These are phyloP conservation scores for Notothenia coriiceps DNA, from an alignment of 2,113 vertebrate genomes.

Conservation along the genomic window DNA sequence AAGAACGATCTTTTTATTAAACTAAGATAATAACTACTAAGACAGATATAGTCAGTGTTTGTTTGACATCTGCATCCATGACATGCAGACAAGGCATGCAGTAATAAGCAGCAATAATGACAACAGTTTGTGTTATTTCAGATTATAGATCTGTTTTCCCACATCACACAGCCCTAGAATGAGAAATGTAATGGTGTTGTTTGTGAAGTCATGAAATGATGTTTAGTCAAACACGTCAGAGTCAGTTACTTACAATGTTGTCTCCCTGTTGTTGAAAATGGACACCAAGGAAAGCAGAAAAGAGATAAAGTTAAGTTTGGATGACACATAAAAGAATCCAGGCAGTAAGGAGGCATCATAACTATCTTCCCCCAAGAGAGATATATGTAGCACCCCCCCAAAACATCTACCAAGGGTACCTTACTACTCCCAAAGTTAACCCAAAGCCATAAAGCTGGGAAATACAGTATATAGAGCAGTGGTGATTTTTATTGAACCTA, in stretches of 20 bases:
- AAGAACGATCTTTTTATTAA: not conserved
- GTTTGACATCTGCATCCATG: not conserved
- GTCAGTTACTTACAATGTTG: conserved; percentile 75
- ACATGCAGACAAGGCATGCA: not conserved
- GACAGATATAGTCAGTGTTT: too few relatives aligned
- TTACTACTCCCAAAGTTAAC: not conserved
- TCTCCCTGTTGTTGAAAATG: conserved; percentile 67
- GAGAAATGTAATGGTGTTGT: not conserved
- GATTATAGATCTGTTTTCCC: not conserved
- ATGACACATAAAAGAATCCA: conserved; percentile 11
- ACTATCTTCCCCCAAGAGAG: not conserved
- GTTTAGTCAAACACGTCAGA: not conserved
- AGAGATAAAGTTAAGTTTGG: conserved; percentile 51
- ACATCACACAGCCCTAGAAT: not conserved
- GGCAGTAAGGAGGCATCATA: not conserved
- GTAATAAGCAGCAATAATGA: not conserved
- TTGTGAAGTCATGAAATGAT: not conserved
- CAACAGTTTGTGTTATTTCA: not conserved
- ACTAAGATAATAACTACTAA: not conserved
- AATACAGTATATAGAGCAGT: not conserved
- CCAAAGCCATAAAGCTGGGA: not conserved
- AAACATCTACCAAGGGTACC: not conserved
- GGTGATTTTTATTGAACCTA: not conserved
- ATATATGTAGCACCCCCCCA: not conserved
- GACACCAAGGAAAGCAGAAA: conserved; percentile 54